A percentile compares a stretch with the other conserved stretches of the same genome.
These are phyloP conservation scores for Ammodramus savannarum DNA, from an alignment of 2,113 vertebrate genomes.

Conservation along the genomic window DNA sequence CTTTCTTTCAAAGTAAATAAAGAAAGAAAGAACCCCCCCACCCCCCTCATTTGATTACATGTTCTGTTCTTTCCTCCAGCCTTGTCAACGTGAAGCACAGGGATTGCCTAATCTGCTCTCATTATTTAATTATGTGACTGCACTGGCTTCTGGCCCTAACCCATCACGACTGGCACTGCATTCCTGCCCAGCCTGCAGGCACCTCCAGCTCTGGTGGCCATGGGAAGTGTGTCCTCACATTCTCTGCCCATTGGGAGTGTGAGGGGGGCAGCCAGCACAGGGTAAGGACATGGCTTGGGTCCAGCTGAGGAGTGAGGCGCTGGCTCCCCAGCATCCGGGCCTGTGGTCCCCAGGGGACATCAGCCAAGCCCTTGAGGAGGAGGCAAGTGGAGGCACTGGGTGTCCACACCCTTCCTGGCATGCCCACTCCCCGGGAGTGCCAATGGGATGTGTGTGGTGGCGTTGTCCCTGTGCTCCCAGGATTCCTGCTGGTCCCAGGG, in stretches of 20 bases:
- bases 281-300: accelerated
- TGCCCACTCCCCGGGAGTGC: accelerated
- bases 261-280: neutral
- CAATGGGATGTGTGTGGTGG: neutral
- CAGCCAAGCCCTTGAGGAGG: neutral
- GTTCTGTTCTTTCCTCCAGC: slow-evolving; percentile 44
- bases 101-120: slow-evolving; percentile 41
- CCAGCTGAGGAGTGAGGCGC: neutral
- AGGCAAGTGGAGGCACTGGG: neutral
- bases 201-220: neutral
- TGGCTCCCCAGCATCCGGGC: neutral
- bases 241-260: accelerated
- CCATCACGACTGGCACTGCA: neutral
- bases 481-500: neutral
- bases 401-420: neutral
- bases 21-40: neutral
- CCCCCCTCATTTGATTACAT: neutral
- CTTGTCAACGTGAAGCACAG: slow-evolving; percentile 9
- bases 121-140: slow-evolving; percentile 28
- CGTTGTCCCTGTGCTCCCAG: neutral
- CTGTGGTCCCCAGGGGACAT: neutral
- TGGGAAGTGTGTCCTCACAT: neutral
- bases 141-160: slow-evolving; percentile 7
- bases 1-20: neutral
- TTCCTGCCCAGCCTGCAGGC: neutral